A percentile compares a stretch with the other conserved stretches of the same genome.
Evolutionary conservation across 2,113 vertebrate genomes (phyloP).

Genomic region (Gavialis gangeticus): DNA sequence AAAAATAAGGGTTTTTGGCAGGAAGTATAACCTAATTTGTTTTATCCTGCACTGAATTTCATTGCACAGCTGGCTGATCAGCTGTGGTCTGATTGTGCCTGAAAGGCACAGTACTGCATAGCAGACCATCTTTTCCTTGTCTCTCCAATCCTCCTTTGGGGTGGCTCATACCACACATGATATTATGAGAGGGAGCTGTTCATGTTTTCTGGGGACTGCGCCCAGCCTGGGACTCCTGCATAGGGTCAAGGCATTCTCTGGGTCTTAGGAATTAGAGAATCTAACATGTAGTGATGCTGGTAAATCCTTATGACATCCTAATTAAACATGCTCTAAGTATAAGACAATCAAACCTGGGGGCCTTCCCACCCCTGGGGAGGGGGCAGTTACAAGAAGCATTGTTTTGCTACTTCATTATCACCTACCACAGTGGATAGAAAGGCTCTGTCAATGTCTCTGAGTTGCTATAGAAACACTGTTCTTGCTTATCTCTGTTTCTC

Average conservation of each 20-base stretch:
- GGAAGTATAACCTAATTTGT: constrained; percentile 16
- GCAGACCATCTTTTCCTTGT: constrained; percentile 38
- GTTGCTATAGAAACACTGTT: constrained; percentile 80
- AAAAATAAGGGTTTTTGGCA: constrained; percentile 54
- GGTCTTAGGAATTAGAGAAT: neutral
- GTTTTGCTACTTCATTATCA: constrained; percentile 67
- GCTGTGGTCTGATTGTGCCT: constrained; percentile 51
- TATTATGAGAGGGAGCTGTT: neutral
- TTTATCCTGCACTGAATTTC: constrained; percentile 39
- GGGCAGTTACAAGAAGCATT: constrained; percentile 12
- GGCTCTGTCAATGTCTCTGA: constrained; percentile 38
- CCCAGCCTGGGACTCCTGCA: neutral
- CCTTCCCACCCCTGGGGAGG: neutral
- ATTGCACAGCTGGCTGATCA: constrained; percentile 56
- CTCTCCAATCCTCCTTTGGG: constrained; percentile 20
- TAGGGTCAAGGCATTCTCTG: neutral
- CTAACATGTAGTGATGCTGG: neutral
- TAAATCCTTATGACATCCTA: constrained; percentile 39
- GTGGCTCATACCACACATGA: neutral
- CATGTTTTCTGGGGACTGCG: constrained; percentile 13
- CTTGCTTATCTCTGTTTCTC: constrained; percentile 77
- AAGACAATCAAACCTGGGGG: constrained; percentile 32
- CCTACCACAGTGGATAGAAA: constrained; percentile 45
- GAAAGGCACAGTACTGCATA: constrained; percentile 16
- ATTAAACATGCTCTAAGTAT: constrained; percentile 32